Evolutionary conservation across 1,140 invertebrate genomes (phyloP), one percentile per base, ranked within the genome.

Genomic region (Eriocheir sinensis): DNA sequence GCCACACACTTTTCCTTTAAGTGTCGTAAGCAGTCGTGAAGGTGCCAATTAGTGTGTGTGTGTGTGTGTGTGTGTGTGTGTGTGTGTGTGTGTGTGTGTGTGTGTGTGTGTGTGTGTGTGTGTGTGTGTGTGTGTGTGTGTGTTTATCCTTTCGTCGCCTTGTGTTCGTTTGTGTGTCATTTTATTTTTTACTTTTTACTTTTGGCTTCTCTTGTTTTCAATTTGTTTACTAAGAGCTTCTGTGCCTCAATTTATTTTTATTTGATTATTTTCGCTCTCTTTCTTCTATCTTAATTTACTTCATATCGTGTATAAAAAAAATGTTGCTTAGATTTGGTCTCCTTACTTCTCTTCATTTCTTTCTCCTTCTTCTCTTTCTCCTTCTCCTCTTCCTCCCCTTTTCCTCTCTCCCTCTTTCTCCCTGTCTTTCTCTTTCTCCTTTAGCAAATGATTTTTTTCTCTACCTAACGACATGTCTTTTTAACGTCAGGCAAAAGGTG

Each of bases 51-150:
- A 72, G 60, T 72, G 60, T 48, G 44, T 48, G 44, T 72, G 60
- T 72, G 60, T 72, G 60, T 72, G 53, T 60, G 53, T 60, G 53
- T 60, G 53, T 60, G 53, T 60, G 53, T 48, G 44, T 72, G 60
- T 72, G 60, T 72, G 60, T 72, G 53, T 60, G 53, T 60, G 53
- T 60, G 53, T 60, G 53, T 60, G 53, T 60, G 53, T 60, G 53
- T 60, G 53, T 60, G 53, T 60, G 53, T 60, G 53, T 60, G 53
- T 60, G 53, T 60, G 60, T 72, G 60, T 72, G 60, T 72, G 60
- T 72, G 60, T 72, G 60, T 72, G 60, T 72, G 60, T 72, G 60
- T 72, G 60, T 72, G 60, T 72, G 60, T 72, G 60, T 72, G 60
- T 72, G 0, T 53, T 9, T 53, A 21, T 53, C 12, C 8, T 9